A percentile compares a stretch with the other conserved stretches of the same genome.
phyloP scores from a whole-genome alignment of 2,797 vertebrate species.

The Saxicola maurus region DNA sequence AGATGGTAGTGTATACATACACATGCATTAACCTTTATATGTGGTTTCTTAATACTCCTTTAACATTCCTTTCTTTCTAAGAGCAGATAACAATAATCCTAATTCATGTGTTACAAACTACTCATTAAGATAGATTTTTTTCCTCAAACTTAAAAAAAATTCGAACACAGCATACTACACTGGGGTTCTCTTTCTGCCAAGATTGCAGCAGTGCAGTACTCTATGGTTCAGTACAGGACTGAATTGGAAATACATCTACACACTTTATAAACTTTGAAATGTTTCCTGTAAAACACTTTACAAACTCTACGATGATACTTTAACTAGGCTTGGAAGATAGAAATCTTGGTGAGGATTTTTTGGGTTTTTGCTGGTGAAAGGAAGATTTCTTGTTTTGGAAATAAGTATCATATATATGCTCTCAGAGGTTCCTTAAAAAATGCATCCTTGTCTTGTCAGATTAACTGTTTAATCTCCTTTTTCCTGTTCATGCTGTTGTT shows the following conservation, averaged over 20 bases:
- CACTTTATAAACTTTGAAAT: constrained; percentile 5
- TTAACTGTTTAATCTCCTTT: not conserved
- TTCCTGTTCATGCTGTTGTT: not conserved
- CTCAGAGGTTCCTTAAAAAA: not conserved
- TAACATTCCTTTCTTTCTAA: not conserved
- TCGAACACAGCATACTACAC: not conserved
- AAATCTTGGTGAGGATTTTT: not conserved
- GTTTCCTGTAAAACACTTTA: not conserved
- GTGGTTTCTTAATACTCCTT: not conserved
- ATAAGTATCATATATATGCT: not conserved
- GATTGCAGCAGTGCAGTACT: not conserved
- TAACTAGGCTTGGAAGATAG: not conserved
- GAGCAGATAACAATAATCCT: not conserved
- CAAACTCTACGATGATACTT: not conserved
- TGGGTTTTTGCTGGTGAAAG: not conserved
- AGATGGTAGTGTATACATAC: not conserved
- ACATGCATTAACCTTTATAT: not conserved
- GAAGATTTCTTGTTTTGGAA: not conserved
- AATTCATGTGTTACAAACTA: not conserved
- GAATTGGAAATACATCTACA: not conserved
- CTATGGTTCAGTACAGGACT: not conserved
- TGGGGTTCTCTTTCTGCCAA: not conserved
- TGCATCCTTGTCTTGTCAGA: not conserved
- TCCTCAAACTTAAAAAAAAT: not conserved
- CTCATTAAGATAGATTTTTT: not conserved